phyloP scores from a whole-genome alignment of 2,888 invertebrate genomes.

The Parasteatoda lunata region DNA sequence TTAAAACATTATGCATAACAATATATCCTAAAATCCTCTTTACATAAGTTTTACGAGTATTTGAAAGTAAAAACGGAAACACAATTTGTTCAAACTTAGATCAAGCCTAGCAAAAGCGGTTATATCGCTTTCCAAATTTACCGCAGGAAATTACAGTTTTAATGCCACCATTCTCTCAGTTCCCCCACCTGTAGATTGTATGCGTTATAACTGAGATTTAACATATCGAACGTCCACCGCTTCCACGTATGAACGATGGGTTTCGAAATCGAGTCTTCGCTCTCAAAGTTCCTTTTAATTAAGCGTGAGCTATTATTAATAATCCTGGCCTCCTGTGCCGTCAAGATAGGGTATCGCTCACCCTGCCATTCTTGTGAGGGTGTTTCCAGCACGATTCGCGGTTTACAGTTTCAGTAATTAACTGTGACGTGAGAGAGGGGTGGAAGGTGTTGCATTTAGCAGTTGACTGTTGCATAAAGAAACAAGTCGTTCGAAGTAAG shows the following conservation, averaged over 20 bases:
- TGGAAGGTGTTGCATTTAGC: slow-evolving; percentile 19
- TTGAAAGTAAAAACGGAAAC: too few species aligned
- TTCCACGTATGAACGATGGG: too few species aligned
- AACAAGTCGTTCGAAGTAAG: slow-evolving; percentile 2
- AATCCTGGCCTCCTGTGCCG: slow-evolving; percentile 51
- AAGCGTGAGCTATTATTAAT: slow-evolving; percentile 57
- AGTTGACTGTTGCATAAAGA: background rate
- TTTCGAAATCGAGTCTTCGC: slow-evolving; percentile 19
- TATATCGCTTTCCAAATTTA: background rate
- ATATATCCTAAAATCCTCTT: too few species aligned
- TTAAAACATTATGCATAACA: too few species aligned
- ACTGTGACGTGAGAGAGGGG: slow-evolving; percentile 42
- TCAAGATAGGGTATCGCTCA: slow-evolving; percentile 51
- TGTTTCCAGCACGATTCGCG: slow-evolving; percentile 12
- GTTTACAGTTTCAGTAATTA: slow-evolving; percentile 37
- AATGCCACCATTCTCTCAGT: slow-evolving; percentile 12
- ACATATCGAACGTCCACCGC: too few species aligned
- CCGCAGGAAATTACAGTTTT: slow-evolving; percentile 1
- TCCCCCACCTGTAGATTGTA: background rate
- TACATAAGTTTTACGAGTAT: too few species aligned
- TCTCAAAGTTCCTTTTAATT: slow-evolving; percentile 62
- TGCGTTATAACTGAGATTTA: background rate
- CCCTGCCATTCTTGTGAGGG: background rate
- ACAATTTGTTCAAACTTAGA: too few species aligned
- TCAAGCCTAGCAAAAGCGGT: too few species aligned